These are phyloP conservation scores for Aspidiotus rigidus DNA, from an alignment of 2,888 invertebrate species.

Conservation along the genomic window DNA sequence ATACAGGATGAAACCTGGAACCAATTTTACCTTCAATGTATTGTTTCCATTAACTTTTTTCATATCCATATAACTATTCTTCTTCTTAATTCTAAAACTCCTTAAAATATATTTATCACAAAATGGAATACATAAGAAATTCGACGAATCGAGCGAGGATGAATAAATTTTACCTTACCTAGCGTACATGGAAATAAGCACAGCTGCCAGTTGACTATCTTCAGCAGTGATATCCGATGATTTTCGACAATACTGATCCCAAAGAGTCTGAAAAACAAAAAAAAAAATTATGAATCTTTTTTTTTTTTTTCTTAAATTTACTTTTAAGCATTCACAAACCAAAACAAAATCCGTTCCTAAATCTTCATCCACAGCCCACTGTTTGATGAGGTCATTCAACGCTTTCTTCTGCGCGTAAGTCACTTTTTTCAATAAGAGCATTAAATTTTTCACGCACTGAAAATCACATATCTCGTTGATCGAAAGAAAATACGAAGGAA, in stretches of 20 bases:
- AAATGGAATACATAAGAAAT: too few species aligned
- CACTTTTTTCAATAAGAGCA: constrained; percentile 49
- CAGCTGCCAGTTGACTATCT: constrained; percentile 64
- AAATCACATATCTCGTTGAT: constrained; percentile 31
- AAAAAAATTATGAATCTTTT: neutral
- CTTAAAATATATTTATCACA: too few species aligned
- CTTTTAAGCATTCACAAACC: constrained; percentile 38
- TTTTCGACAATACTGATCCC: constrained; percentile 73
- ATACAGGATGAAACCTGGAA: too few species aligned
- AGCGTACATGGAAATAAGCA: constrained; percentile 69
- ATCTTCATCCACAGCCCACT: constrained; percentile 53
- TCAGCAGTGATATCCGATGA: constrained; percentile 57
- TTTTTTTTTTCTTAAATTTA: neutral
- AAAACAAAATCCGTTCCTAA: constrained; percentile 48
- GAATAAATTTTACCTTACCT: constrained; percentile 38
- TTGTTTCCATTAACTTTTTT: too few species aligned
- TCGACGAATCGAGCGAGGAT: too few species aligned
- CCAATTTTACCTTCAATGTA: too few species aligned
- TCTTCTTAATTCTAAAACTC: too few species aligned
- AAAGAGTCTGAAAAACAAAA: constrained; percentile 57
- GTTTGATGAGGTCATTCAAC: constrained; percentile 53
- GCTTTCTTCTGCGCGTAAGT: constrained; percentile 53
- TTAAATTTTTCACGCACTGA: constrained; percentile 53
- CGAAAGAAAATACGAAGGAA: constrained; percentile 12
- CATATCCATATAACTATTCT: too few species aligned